A percentile compares a stretch with the other conserved stretches of the same genome.
These are phyloP conservation scores for Brachionus asplanchnoidis DNA, from an alignment of 1,140 invertebrate genomes.

Conservation along the genomic window DNA sequence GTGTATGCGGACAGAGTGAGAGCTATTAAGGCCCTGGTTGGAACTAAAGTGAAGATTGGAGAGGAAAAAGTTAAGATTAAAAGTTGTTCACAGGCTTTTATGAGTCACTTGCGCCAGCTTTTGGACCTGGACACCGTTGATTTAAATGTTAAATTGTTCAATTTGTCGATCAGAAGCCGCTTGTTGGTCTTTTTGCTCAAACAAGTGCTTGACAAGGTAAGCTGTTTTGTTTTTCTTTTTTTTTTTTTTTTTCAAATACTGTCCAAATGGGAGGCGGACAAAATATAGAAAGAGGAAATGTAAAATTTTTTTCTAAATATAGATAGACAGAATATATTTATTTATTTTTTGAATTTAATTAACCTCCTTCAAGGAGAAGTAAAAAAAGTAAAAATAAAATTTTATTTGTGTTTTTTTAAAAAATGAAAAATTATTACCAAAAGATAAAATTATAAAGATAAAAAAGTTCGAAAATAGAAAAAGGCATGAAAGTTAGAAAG, in stretches of 20 bases:
- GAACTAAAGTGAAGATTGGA: neutral
- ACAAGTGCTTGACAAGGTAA: slow-evolving; percentile 5
- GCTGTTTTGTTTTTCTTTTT: neutral
- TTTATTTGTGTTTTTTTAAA: too few species aligned
- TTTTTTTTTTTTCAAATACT: neutral
- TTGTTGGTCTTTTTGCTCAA: neutral
- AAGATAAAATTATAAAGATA: too few species aligned
- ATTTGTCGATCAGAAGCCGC: neutral
- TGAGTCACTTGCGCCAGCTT: neutral
- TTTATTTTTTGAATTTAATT: too few species aligned
- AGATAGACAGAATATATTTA: too few species aligned
- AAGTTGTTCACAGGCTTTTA: neutral
- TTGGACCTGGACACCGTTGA: neutral
- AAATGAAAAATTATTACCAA: too few species aligned
- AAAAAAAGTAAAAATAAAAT: too few species aligned
- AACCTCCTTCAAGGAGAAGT: too few species aligned
- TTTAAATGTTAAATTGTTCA: neutral
- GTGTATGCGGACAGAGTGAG: neutral
- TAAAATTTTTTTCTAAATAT: too few species aligned
- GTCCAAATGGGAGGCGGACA: too few species aligned
- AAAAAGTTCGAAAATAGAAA: too few species aligned
- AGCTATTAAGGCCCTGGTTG: neutral
- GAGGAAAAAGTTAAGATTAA: neutral
- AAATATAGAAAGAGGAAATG: too few species aligned
- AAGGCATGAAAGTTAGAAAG: too few species aligned